Evolutionary conservation across 1,140 invertebrate genomes (phyloP), one percentile per base, ranked within the genome.

Genomic region (Temnothorax curvispinosus): DNA sequence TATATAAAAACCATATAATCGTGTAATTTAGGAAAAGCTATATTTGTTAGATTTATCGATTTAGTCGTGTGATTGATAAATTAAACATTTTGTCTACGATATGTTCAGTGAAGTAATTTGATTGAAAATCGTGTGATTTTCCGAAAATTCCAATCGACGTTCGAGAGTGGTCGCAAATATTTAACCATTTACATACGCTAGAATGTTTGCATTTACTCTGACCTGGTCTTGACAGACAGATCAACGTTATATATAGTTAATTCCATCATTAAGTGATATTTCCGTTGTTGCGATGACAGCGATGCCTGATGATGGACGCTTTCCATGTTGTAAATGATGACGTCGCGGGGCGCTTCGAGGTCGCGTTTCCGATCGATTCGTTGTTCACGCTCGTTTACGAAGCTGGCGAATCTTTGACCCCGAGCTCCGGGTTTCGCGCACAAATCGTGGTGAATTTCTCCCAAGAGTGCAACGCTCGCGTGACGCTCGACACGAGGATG

Each of bases 331-430:
- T 13, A 81, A 21, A 47, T 54, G 69, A 50, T 47, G 32, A 58
- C 56, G 80, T 50, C 18, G 11, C 3, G 18, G 54, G 11, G 54
- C 8, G 41, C 32, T 84, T 62, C 54, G 64, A 27, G 21, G 27
- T 84, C 41, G 32, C 1, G 18, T 84, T 75, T 84, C 44, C 69
- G 13, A 84, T 74, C 80, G 69, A 84, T 84, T 74, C 54, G 41
- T 58, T 47, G 41, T 8, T 15, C 15, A 82, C 2, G 18, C 27
- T 69, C 32, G 8, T 54, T 4, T 56, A 50, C 5, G 47, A 62
- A 81, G 47, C 54, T 60, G 35, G 18, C 54, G 44, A 75, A 50
- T 60, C 54, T 84, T 75, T 75, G 32, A 84, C 18, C 65, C 27
- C 54, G 18, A 27, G 32, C 18, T n/a, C 27, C 5, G 21, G 41